A percentile compares a stretch with the other conserved stretches of the same genome.
Conservation (phyloP, 2,888 invertebrate genomes). For the Philhelius pedissequus region DNA sequence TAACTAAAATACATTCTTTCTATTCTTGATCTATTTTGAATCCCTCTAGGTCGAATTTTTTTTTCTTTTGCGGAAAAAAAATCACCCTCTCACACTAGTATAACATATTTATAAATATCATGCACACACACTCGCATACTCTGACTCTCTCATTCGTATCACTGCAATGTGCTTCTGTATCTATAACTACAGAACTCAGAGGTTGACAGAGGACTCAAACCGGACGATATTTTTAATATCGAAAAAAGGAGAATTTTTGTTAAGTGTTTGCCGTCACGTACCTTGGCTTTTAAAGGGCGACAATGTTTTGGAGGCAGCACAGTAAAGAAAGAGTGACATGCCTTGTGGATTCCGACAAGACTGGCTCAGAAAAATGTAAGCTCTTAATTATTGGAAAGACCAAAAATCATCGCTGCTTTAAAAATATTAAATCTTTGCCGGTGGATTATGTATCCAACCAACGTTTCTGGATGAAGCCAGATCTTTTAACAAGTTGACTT, state of each 20-base stretch:
- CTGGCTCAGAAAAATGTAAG: conserved; percentile 1
- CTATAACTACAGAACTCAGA: conserved; percentile 9
- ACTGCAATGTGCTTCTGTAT: conserved; percentile 15
- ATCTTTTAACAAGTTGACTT: too few species aligned
- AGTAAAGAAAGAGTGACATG: conserved; percentile 17
- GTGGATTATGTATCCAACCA: conserved; percentile 1
- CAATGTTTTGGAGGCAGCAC: conserved; percentile 26
- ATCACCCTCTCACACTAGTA: too few species aligned
- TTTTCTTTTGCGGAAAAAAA: too few species aligned
- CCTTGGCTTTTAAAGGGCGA: conserved; percentile 13
- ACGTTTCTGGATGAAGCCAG: too few species aligned
- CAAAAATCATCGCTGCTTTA: not conserved
- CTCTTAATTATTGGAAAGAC: not conserved
- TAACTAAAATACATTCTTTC: not conserved
- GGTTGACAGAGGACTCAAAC: conserved; percentile 14
- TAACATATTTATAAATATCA: not conserved
- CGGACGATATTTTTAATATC: conserved; percentile 14
- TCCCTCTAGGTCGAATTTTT: too few species aligned
- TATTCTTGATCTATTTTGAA: conserved; percentile 1
- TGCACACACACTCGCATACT: not conserved
- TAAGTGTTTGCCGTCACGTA: conserved; percentile 19
- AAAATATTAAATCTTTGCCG: conserved; percentile 7
- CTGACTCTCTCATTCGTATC: not conserved
- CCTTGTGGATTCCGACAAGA: conserved; percentile 11
- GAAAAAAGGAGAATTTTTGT: not conserved